A percentile compares a stretch with the other conserved stretches of the same genome.
Evolutionary conservation across 2,888 invertebrate species (phyloP).

Genomic region (Pimpla rufipes): DNA sequence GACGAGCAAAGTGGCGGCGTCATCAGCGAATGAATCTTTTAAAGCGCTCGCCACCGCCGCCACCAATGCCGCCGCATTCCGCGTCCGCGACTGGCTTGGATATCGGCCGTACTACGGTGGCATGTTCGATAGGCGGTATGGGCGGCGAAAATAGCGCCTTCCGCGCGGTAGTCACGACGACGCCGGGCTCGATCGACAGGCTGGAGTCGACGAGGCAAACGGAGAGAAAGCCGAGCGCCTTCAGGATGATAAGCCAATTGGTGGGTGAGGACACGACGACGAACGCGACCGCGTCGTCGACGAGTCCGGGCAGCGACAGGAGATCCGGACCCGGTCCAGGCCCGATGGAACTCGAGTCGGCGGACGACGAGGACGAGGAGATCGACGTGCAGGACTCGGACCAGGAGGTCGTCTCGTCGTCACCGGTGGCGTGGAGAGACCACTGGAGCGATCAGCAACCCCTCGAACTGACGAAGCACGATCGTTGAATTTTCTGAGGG

Average conservation of each 20-base stretch:
- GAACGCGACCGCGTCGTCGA: constrained; percentile 76
- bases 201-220: constrained; percentile 57
- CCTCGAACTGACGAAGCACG: constrained; percentile 91
- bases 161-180: constrained; percentile 88
- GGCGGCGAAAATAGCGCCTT: constrained; percentile 97
- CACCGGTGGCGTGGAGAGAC: constrained; percentile 82
- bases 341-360: constrained; percentile 73
- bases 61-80: constrained; percentile 83
- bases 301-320: constrained; percentile 63
- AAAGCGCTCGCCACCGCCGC: constrained; percentile 91
- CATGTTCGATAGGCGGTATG: constrained; percentile 88
- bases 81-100: constrained; percentile 78
- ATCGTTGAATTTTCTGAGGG: constrained; percentile 86
- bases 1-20: constrained; percentile 99
- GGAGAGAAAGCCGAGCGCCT: constrained; percentile 83
- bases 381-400: constrained; percentile 95
- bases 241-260: constrained; percentile 83
- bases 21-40: constrained; percentile 98
- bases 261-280: constrained; percentile 79
- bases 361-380: constrained; percentile 89
- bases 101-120: constrained; percentile 80
- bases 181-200: constrained; percentile 64
- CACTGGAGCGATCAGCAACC: constrained; percentile 87
- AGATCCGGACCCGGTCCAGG: constrained; percentile 57
- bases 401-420: constrained; percentile 87